Base-by-base conservation (phyloP, 2,888 invertebrate species). In the Ferdinandea cuprea region DNA sequence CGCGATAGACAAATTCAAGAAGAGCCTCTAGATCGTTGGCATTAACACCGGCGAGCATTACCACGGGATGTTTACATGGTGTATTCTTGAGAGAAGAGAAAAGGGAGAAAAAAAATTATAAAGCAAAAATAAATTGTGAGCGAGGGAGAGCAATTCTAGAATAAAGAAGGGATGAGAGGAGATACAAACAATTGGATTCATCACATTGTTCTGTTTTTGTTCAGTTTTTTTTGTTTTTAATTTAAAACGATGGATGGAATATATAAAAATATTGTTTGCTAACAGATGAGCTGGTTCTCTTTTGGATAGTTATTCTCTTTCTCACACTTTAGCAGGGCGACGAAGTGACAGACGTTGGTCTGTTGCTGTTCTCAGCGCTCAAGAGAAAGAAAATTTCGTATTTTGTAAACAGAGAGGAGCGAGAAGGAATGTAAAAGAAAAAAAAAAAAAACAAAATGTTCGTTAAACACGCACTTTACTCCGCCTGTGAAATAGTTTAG, bases 11-110 rank as follows among this genome's bases (percentile, higher is more conserved):
- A 89, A 93, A 93, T 88, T 93, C 93, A 52, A 93, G 88, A 59
- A 93, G 87, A n/a, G 93, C 93, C 88, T 93, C 93, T 85, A 93
- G 89, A 88, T 93, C 93, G 85, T 92, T 92, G 52, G 93, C 93
- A 86, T 92, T 92, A 28, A 93, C 92, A 74, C 93, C 93, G 50
- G 93, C 93, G 86, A 93, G 88, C 93, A 93, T 93, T n/a, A 93
- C 92, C 30, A 93, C 93, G 35, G 93, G 93, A 91, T 93, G 93
- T 86, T 93, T 92, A 88, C 93, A 93, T 87, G 93, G 93, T 71
- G 93, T 93, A 85, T 92, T 93, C 93, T 93, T 37, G 19, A 15
- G 30, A 13, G 44, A 19, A 30, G 19, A 61, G 44, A n/a, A n/a
- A n/a, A n/a, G n/a, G n/a, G n/a, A n/a, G 8, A 85, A 86, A 21